Evolutionary conservation across 2,888 invertebrate genomes (phyloP).

Genomic region (Pediacus dermestoides): DNA sequence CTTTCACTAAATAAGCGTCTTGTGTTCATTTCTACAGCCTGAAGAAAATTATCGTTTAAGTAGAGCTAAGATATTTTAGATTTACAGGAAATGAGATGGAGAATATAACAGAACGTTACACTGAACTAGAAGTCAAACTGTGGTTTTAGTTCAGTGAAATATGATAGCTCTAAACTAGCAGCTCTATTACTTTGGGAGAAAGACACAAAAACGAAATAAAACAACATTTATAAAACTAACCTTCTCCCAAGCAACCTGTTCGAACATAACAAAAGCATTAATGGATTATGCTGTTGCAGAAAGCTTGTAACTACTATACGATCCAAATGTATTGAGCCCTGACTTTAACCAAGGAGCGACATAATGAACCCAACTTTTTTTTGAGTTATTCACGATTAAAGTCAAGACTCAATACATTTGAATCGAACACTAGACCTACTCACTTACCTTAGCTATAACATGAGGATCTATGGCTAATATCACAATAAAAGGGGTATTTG

Average conservation of each 20-base stretch:
- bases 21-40: constrained; percentile 89
- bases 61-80: background rate
- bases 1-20: constrained; percentile 84
- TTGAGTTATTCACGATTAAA: too few species aligned
- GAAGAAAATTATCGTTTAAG: constrained; percentile 25
- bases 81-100: constrained; percentile 1
- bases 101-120: too few species aligned
- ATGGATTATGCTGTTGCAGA: too few species aligned
- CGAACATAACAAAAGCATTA: constrained; percentile 33
- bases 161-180: too few species aligned
- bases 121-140: too few species aligned
- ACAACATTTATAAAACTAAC: constrained; percentile 51
- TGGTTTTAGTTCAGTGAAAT: too few species aligned
- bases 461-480: constrained; percentile 98
- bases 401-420: too few species aligned
- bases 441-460: constrained; percentile 86
- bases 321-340: too few species aligned
- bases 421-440: constrained; percentile 11
- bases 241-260: constrained; percentile 64
- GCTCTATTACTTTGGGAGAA: constrained; percentile 2
- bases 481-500: constrained; percentile 91
- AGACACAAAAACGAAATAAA: constrained; percentile 10
- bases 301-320: too few species aligned
- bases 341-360: too few species aligned
- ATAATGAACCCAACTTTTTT: too few species aligned